phyloP scores from a whole-genome alignment of 1,140 invertebrate species.

The Halyomorpha halys region DNA sequence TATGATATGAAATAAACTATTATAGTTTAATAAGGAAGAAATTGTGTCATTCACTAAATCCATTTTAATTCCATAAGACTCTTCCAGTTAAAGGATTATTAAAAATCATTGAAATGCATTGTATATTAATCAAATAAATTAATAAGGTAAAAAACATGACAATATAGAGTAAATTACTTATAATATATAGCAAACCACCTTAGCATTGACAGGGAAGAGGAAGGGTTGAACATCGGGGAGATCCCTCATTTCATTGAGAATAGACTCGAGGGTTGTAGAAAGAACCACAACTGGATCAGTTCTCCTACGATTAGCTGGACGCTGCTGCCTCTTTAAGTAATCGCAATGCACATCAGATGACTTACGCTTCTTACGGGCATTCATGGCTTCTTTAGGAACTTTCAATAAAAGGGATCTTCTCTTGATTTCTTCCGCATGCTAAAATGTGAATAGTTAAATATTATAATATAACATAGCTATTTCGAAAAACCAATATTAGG shows the following conservation, averaged over 20 bases:
- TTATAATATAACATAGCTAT: neutral
- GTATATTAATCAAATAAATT: neutral
- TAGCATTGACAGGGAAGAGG: constrained; percentile 86
- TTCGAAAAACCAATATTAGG: neutral
- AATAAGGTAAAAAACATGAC: neutral
- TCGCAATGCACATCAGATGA: constrained; percentile 75
- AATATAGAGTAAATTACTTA: too few relatives aligned
- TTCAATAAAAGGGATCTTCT: constrained; percentile 68
- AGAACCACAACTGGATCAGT: constrained; percentile 94
- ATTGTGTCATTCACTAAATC: too few relatives aligned
- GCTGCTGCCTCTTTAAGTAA: constrained; percentile 79
- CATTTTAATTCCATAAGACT: too few relatives aligned
- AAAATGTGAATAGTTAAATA: constrained; percentile 25
- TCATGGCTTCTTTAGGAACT: constrained; percentile 65
- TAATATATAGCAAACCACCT: constrained; percentile 42
- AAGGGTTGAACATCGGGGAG: constrained; percentile 88
- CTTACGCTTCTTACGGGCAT: constrained; percentile 51
- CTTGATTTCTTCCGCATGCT: constrained; percentile 73
- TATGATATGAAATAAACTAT: too few relatives aligned
- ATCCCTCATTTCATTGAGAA: constrained; percentile 87
- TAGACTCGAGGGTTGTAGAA: constrained; percentile 82
- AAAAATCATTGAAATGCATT: too few relatives aligned
- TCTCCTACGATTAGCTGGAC: constrained; percentile 81
- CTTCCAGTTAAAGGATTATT: too few relatives aligned
- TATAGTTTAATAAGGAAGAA: too few relatives aligned